Evolutionary conservation across 2,113 vertebrate species (phyloP), one percentile per base, ranked within the genome.

Genomic region (Corynorhinus townsendii): DNA sequence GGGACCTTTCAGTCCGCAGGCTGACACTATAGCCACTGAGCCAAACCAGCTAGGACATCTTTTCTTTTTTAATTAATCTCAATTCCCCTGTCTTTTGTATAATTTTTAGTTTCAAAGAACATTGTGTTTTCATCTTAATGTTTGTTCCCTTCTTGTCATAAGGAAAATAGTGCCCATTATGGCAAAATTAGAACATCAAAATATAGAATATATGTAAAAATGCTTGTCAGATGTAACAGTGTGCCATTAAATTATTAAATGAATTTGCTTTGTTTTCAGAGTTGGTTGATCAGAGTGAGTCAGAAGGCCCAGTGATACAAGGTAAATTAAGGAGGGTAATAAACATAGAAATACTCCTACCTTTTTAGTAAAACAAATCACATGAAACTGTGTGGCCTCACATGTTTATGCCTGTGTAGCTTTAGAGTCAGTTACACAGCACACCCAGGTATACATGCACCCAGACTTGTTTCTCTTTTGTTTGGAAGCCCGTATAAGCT

Each of bases 281-380:
- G 89, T 83, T 97, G 84, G 64, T 98, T 17, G 98, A 98, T 79
- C 97, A 98, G 95, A 88, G 12, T 38, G 98, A 98, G 96, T 96
- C 97, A 9, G 98, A 97, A 95, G 95, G 97, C 12, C 89, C 98
- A 24, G 96, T 66, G 43, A 95, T 84, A n/a, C 90, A 98, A 98
- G 98, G 98, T 98, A 94, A 87, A 97, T 22, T 38, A 35, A 86
- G 38, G 86, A 7, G 11, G 38, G 43, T 80, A 9, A 43, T 62
- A 62, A 79, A 54, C 16, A 16, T 7, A 26, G 56, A 80, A 69
- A 7, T 33, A 56, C 15, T n/a, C 71, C 85, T 68, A 3, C 28
- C 38, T 56, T 59, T 1, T 4, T 7, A 12, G 3, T 56, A 45
- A 43, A 47, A 47, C 19, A 6, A 28, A 26, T 54, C 15, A 22